Conservation (phyloP, 1,140 invertebrate species). For the Drosophila triauraria region DNA sequence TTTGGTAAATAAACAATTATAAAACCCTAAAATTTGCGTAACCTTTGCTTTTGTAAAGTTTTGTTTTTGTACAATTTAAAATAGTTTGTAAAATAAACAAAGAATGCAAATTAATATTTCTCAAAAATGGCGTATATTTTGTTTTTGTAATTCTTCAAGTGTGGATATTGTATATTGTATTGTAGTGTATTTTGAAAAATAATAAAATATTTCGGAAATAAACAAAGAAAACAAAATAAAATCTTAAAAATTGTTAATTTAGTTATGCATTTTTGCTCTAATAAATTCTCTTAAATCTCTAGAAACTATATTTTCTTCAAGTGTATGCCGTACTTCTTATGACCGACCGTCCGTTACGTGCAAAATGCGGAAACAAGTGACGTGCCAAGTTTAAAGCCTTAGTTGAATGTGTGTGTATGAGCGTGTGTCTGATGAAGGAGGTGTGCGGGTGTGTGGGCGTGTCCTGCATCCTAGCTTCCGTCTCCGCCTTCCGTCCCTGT, state of each 20-base stretch:
- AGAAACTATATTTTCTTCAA: neutral
- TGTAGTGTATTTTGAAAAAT: no score
- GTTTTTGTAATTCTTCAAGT: neutral
- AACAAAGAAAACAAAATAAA: no score
- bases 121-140: neutral
- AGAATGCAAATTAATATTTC: neutral
- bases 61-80: neutral
- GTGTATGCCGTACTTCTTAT: constrained; percentile 39
- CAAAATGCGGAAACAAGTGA: constrained; percentile 80
- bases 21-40: no score
- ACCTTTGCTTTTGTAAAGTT: neutral
- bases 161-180: no score
- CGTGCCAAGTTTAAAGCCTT: constrained; percentile 56
- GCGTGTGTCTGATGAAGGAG: neutral
- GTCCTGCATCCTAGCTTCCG: constrained; percentile 42
- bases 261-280: neutral
- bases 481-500: constrained; percentile 24
- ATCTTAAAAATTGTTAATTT: no score
- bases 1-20: no score
- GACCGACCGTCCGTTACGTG: constrained; percentile 57
- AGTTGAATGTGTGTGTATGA: constrained; percentile 4
- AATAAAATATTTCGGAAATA: no score
- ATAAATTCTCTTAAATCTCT: neutral
- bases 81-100: neutral
- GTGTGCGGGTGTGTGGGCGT: constrained; percentile 26